Evolutionary conservation across 1,140 invertebrate species (phyloP), one percentile per base, ranked within the genome.

Genomic region (Lanistes nyassanus): DNA sequence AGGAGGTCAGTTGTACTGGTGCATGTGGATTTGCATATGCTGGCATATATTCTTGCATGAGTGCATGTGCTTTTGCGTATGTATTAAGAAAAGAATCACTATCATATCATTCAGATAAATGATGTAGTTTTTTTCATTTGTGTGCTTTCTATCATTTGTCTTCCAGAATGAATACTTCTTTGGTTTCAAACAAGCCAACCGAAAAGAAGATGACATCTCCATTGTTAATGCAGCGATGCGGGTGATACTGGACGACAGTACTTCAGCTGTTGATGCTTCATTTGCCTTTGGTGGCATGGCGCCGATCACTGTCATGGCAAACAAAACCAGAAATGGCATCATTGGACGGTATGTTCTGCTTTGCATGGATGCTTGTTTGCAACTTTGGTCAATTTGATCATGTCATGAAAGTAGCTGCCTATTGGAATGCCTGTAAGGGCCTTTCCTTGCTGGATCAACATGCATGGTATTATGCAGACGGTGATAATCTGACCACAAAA

Each of bases 131-230:
- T 29, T 60, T 34, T 51, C 11, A 51, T 37, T 2, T 70, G n/a
- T n/a, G n/a, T n/a, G n/a, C n/a, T n/a, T n/a, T n/a, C n/a, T n/a
- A n/a, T n/a, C n/a, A n/a, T n/a, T n/a, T n/a, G n/a, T 42, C 0
- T 60, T 75, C 60, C 81, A 92, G 87, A 90, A 93, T 83, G 94
- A 97, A 55, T 80, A 79, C 69, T 81, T 97, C 83, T 91, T 93
- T 78, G 95, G 95, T n/a, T 97, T 94, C 82, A 98, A 98, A 88
- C 96, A 98, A 92, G 93, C 97, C 0, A 94, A 93, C 83, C 90
- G 97, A 69, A 90, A 94, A 80, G 96, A 98, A 80, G 96, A 98
- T 88, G 97, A 98, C 87, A 98, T 98, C 81, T 94, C 96, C 16
- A 97, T 98, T 80, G 96, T 97, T 0, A 98, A 97, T 84, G 92